Conservation (phyloP, 2,888 invertebrate species). For the Saturnia pavonia region DNA sequence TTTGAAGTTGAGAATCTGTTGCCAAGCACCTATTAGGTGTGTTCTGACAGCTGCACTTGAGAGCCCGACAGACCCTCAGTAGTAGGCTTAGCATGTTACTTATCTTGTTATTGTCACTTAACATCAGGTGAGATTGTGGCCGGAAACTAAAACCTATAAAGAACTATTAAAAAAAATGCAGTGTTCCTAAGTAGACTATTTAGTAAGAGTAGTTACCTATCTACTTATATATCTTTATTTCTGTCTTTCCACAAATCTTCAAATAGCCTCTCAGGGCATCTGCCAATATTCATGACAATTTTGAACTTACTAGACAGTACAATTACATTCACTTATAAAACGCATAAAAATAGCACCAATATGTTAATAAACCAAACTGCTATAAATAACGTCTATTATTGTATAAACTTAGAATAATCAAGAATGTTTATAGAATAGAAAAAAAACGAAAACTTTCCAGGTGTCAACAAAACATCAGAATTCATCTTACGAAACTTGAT, state of each 20-base stretch:
- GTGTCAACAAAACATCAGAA: background rate
- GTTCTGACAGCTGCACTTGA: too few relatives aligned
- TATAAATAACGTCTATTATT: background rate
- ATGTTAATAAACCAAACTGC: background rate
- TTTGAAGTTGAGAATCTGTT: too few relatives aligned
- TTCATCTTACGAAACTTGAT: slow-evolving; percentile 7
- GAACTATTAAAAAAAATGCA: background rate
- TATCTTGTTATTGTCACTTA: too few relatives aligned
- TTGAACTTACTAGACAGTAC: background rate
- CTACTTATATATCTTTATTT: background rate
- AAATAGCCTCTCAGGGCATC: background rate
- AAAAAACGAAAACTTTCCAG: background rate
- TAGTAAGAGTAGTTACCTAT: background rate
- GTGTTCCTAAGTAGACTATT: background rate
- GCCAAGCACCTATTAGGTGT: too few relatives aligned
- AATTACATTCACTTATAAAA: background rate
- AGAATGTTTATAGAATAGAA: background rate
- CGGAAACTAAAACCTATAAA: too few relatives aligned
- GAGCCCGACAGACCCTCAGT: too few relatives aligned
- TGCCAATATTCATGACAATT: background rate
- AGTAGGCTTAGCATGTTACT: too few relatives aligned
- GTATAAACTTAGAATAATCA: background rate
- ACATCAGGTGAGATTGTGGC: too few relatives aligned
- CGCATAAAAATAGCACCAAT: background rate
- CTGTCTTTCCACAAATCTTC: background rate